Base-by-base conservation (phyloP, 1,140 invertebrate genomes). In the Yoshiicerus persimilis region DNA sequence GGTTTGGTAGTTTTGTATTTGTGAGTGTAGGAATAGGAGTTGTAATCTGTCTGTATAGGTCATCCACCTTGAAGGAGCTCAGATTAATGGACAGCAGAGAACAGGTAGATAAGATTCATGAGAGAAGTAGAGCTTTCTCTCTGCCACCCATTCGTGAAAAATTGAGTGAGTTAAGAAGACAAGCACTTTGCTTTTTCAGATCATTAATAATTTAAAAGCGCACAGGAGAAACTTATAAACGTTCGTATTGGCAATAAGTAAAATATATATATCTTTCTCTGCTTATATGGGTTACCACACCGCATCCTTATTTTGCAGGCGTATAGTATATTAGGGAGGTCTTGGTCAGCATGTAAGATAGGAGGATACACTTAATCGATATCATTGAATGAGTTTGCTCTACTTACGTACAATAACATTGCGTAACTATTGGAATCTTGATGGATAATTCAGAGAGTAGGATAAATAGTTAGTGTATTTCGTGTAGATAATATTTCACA, bases 161-260 rank as follows among this genome's bases (percentile, higher is more conserved):
- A 80, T 80, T 80, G 75, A 80, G 32, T 80, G 64, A 70, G 64
- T 30, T 70, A 70, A 70, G 64, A 70, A 34, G 75, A 70, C 75
- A 56, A 56, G 47, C 75, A 80, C 75, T 80, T 80, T 80, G 75
- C 75, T 80, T 80, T 70, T 80, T 80, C 32, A 80, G 20, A 80
- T 80, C 75, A 80, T 80, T 34, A 80, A 80, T 80, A 34, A 80
- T 80, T 38, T 80, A 80, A 80, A 80, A 32, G 75, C 34, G 9
- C 20, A n/a, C 34, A 36, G 8, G 32, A 75, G 13, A 75, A 34
- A 38, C 13, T 9, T 36, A 16, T 47, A 32, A 77, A 32, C 75
- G 32, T 80, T 13, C 13, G 8, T 25, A 80, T 80, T 80, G 75
- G 30, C 36, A 36, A 38, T 80, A 34, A 34, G 16, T 75, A 56